Evolutionary conservation across 2,113 vertebrate species (phyloP).

Genomic region (Columbina picui): DNA sequence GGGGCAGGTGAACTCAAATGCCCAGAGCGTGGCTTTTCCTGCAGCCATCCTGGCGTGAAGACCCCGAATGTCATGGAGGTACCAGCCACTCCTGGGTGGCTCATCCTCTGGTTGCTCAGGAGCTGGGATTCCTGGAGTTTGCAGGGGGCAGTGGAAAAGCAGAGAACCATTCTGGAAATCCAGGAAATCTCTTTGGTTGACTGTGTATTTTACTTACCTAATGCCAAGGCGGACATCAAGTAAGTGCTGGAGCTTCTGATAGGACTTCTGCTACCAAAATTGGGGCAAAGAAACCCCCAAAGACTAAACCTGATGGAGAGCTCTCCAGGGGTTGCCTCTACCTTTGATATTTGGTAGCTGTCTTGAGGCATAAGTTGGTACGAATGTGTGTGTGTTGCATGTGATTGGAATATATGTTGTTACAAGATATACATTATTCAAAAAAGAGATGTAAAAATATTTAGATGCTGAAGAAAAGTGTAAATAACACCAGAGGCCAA

Average conservation of each 20-base stretch:
- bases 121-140: not conserved
- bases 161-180: not conserved
- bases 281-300: not conserved
- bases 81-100: not conserved
- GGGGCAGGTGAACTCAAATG: not conserved
- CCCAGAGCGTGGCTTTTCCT: not conserved
- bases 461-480: not conserved
- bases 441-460: not conserved
- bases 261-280: not conserved
- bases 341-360: not conserved
- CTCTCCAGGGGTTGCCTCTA: not conserved
- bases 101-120: not conserved
- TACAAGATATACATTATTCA: not conserved
- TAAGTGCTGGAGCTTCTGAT: not conserved
- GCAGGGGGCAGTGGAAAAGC: not conserved
- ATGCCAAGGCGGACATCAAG: not conserved
- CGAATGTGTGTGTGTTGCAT: not conserved
- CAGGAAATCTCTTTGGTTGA: not conserved
- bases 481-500: not conserved
- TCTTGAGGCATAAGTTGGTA: not conserved
- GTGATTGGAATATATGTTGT: not conserved
- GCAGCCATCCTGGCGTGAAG: not conserved
- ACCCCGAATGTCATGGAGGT: fast-evolving
- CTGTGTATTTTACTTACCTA: not conserved
- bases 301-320: not conserved